A percentile compares a stretch with the other conserved stretches of the same genome.
Evolutionary conservation across 2,888 invertebrate species (phyloP).

Genomic region (Flexamia atlantica): DNA sequence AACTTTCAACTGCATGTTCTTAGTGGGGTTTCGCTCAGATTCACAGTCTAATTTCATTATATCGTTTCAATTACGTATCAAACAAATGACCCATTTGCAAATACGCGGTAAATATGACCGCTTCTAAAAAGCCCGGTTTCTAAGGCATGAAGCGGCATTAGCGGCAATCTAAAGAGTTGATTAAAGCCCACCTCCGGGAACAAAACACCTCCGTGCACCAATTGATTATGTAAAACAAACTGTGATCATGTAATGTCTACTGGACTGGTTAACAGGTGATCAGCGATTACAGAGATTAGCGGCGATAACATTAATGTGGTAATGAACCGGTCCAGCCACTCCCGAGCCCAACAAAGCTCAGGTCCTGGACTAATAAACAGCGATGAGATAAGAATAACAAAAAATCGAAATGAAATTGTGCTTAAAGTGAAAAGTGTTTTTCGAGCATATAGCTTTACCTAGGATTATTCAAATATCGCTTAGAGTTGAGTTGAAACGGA

Average conservation of each 20-base stretch:
- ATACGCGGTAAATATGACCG: background rate
- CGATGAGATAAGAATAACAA: too few species aligned
- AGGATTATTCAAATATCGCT: too few species aligned
- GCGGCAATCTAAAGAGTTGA: too few species aligned
- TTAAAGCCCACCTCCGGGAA: background rate
- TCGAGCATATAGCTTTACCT: too few species aligned
- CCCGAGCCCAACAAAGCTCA: too few species aligned
- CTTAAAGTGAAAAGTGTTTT: too few species aligned
- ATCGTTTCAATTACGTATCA: background rate
- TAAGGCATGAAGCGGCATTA: too few species aligned
- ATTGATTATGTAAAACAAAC: conserved; percentile 40
- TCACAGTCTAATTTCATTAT: background rate
- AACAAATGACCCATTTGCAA: background rate
- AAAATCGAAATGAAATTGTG: too few species aligned
- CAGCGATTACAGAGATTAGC: conserved; percentile 14
- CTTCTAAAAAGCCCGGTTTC: too few species aligned
- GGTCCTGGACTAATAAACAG: too few species aligned
- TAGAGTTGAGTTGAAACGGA: too few species aligned
- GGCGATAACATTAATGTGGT: conserved; percentile 23
- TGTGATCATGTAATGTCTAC: conserved; percentile 7
- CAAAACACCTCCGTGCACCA: background rate
- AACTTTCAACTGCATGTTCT: too few species aligned
- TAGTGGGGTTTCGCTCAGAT: background rate
- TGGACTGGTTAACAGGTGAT: background rate
- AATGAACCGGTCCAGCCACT: background rate